Conservation (phyloP, 2,113 vertebrate genomes). For the Platysteira castanea region DNA sequence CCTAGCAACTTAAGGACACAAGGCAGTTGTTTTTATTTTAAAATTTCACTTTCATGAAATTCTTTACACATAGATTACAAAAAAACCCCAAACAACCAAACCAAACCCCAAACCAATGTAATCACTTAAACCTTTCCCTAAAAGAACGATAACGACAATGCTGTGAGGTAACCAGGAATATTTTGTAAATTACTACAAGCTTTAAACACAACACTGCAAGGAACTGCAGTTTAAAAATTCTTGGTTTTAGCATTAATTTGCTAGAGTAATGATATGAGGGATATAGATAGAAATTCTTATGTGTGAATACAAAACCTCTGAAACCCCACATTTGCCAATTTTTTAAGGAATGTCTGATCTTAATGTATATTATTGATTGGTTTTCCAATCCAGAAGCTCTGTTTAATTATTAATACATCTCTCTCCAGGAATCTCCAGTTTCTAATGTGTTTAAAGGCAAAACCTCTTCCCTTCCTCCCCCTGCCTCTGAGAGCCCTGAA, state of each 20-base stretch:
- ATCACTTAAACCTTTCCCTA: background rate
- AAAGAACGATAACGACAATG: background rate
- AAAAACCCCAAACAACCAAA: background rate
- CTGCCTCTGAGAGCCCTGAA: background rate
- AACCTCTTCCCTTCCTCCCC: background rate
- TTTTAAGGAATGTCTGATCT: background rate
- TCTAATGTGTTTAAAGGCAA: background rate
- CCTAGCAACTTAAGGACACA: background rate
- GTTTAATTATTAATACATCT: background rate
- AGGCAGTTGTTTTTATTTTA: background rate
- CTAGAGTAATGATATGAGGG: background rate
- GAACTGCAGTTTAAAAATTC: background rate
- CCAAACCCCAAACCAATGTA: background rate
- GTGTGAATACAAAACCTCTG: background rate
- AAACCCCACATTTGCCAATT: background rate
- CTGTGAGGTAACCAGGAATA: background rate
- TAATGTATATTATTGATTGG: background rate
- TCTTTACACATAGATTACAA: background rate
- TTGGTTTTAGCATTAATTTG: background rate
- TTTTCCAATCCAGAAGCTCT: background rate
- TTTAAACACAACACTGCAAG: background rate
- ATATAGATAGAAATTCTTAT: background rate
- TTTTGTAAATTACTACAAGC: background rate
- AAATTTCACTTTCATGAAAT: background rate
- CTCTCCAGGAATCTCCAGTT: background rate